Base-by-base conservation (phyloP, 2,888 invertebrate genomes). In the Tetragnatha montana region DNA sequence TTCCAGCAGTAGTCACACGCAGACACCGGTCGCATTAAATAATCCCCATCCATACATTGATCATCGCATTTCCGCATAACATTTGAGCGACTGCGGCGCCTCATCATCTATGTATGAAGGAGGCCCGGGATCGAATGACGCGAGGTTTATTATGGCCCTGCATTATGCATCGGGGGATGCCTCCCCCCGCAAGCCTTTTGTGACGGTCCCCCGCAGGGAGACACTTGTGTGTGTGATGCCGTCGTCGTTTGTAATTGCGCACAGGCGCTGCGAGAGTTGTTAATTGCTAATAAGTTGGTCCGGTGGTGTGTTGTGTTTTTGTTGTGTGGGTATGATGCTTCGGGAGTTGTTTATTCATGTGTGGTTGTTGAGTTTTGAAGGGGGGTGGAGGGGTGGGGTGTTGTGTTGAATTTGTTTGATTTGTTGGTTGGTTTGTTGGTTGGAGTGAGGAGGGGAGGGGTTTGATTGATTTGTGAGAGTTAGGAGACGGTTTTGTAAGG, bases 51-150 rank as follows among this genome's bases (percentile, higher is more conserved):
- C 73, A 82, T 82, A n/a, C 85, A 85, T 85, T 78, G 85, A 78
- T 79, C 78, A 79, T 78, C 35, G 35, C 35, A 47, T 22, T 71
- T 22, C 51, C 19, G 70, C 78, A 85, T 85, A n/a, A 35, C 85
- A 85, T 84, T 82, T 82, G 82, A 74, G 82, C 60, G 82, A n/a
- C n/a, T n/a, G 82, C 68, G 60, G 50, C 51, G 76, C 70, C 85
- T 85, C 79, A 85, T 85, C 85, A 85, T 85, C 85, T 79, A 85
- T 85, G 85, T 85, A 85, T 85, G 85, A 85, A 70, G 51, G 71
- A 71, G 51, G 49, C 68, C 68, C 47, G 14, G 84, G 69, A 76
- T 78, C 76, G 84, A 78, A 76, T 79, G 79, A 85, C 79, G 78
- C 85, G 51, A 70, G 79, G 85, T 85, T 85, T 85, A 85, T 85